Base-by-base conservation (phyloP, 2,113 vertebrate genomes). In the Thomomys bottae region DNA sequence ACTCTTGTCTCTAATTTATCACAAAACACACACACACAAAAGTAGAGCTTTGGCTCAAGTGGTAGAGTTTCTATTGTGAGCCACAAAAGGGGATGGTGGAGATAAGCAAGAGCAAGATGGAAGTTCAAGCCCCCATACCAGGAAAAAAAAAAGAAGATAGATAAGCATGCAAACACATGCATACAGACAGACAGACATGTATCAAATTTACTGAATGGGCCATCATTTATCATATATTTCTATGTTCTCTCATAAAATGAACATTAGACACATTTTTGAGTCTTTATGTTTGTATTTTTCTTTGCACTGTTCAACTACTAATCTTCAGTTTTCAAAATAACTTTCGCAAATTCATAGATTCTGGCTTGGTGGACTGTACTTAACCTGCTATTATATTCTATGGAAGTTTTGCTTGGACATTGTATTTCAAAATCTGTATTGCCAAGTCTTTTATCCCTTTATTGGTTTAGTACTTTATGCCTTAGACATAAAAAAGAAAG, bases 391-490 rank as follows among this genome's bases (percentile, higher is more conserved):
- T 96, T 96, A 95, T 95, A 91, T 86, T 97, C 93, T 73, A 2
- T 68, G 57, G 85, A 96, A 96, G 93, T 97, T 88, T 68, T 94
- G 95, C 90, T 94, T 96, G 94, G 95, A 96, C 96, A 75, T 97
- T 97, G 90, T 97, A 97, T 98, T 97, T 97, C 95, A 94, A 97
- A 97, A 98, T 98, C 97, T 97, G 97, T 98, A 97, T 98, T 97
- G 96, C 97, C 93, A 97, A 97, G 96, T 98, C 97, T 97, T 98
- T 98, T 97, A 98, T 98, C 97, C 97, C 97, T 98, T 98, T 98
- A 98, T 98, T 98, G 98, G 97, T 97, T 98, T 98, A 98, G 97
- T 98, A 98, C 97, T 98, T 96, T 98, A 98, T 97, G 97, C 96
- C 94, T 88, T 93, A 97, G 97, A 97, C 97, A 97, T 97, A 97